phyloP scores from a whole-genome alignment of 1,140 invertebrate species.

The Tachypleus tridentatus region DNA sequence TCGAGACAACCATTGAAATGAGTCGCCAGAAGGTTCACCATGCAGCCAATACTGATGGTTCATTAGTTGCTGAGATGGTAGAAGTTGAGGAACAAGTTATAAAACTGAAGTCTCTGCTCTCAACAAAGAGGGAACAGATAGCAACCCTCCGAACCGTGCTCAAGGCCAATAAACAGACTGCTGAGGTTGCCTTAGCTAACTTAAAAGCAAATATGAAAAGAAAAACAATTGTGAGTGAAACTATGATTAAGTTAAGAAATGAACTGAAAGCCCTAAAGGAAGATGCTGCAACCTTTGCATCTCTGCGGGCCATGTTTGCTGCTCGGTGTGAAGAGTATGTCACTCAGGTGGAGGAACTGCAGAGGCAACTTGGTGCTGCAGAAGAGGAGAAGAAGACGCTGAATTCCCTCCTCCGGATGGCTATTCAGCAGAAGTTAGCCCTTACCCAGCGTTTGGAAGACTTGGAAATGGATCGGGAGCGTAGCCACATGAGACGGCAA shows the following conservation, averaged over 20 bases:
- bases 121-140: conserved; percentile 96
- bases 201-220: conserved; percentile 97
- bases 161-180: conserved; percentile 98
- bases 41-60: conserved; percentile 2
- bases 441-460: conserved; percentile 93
- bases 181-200: conserved; percentile 93
- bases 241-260: conserved; percentile 90
- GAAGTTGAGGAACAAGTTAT: conserved; percentile 43
- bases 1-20: conserved; percentile 74
- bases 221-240: conserved; percentile 93
- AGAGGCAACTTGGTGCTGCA: conserved; percentile 68
- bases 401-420: conserved; percentile 87
- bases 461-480: conserved; percentile 75
- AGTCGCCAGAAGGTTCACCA: conserved; percentile 9
- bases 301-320: conserved; percentile 96
- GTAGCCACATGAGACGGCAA: conserved; percentile 27
- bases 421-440: conserved; percentile 92
- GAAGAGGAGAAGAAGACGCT: conserved; percentile 99
- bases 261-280: conserved; percentile 90
- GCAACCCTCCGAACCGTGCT: conserved; percentile 92
- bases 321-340: conserved; percentile 97
- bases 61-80: conserved; percentile 22
- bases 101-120: conserved; percentile 62
- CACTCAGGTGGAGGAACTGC: conserved; percentile 91
- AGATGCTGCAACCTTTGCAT: conserved; percentile 98